Percentiles rank a stretch among this genome's conserved stretches.
phyloP scores from a whole-genome alignment of 1,140 invertebrate genomes.

The Neotoxoptera formosana region DNA sequence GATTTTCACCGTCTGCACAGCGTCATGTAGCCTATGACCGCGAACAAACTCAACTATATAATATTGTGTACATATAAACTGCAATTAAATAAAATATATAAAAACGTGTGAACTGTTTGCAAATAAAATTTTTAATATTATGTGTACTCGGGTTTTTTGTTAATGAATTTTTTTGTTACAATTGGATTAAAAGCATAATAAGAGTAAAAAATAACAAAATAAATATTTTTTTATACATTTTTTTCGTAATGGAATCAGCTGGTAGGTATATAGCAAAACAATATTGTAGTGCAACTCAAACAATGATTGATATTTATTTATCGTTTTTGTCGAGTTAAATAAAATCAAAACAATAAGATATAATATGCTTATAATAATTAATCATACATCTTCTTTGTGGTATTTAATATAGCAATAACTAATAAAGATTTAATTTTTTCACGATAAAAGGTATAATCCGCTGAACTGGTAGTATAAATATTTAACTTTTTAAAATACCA shows the following conservation, averaged over 20 bases:
- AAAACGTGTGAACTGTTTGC: neutral
- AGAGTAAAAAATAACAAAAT: neutral
- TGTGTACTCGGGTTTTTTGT: neutral
- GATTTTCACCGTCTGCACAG: neutral
- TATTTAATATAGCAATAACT: neutral
- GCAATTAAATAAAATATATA: constrained; percentile 6
- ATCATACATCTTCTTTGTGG: neutral
- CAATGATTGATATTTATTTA: neutral
- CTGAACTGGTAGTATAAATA: neutral
- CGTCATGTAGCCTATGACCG: neutral
- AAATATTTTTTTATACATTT: neutral
- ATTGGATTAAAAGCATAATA: neutral
- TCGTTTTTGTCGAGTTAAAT: neutral
- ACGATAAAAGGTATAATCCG: neutral
- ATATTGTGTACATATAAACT: neutral
- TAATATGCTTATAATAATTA: neutral
- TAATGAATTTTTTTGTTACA: neutral
- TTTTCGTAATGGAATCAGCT: neutral
- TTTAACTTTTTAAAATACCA: neutral
- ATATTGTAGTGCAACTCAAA: neutral
- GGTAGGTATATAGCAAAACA: neutral
- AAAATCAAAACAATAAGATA: neutral
- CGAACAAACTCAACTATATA: neutral
- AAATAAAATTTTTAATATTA: neutral
- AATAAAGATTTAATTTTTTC: neutral